Evolutionary conservation across 2,113 vertebrate genomes (phyloP), one percentile per base, ranked within the genome.

Genomic region (Geothlypis trichas): DNA sequence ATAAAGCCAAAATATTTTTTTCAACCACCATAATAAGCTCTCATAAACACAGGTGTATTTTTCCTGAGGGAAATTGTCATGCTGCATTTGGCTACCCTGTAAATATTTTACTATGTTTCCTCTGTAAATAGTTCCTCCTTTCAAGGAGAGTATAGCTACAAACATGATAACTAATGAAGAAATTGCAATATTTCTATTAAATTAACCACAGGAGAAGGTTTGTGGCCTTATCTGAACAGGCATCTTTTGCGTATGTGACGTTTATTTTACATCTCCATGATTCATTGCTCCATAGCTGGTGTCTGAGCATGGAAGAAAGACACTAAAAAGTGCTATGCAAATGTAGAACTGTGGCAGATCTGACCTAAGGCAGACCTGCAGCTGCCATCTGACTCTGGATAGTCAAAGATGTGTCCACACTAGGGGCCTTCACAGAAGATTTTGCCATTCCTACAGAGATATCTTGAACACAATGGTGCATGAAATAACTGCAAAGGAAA

Each of bases 181-280:
- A 63, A 80, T 23, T 59, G 13, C 1, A 13, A 28, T 27, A 46
- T 19, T 15, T 57, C 2, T 22, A 9, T 39, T 33, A 39, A 51
- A 6, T 44, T 63, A 41, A 5, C 0, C 8, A 15, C 11, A 54
- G 13, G 14, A 26, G 15, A 62, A 76, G 7, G 10, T 42, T 74
- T 85, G 51, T 84, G 33, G 16, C 30, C 30, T 85, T 9, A 21
- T 61, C 30, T 63, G 63, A 87, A 73, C 16, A 57, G 15, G 22
- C 3, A 31, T 21, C 11, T 75, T 84, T 71, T 86, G 51, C 7
- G 55, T 0, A 1, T 27, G 12, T 0, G 2, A 47, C 0, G 0
- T 54, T 73, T 78, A 8, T 68, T 69, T 49, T 78, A 76, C 10
- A 9, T 39, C 16, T 63, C 11, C 18, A 5, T 30, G 20, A 42